phyloP scores from a whole-genome alignment of 1,140 invertebrate species.

The Macrobrachium rosenbergii region DNA sequence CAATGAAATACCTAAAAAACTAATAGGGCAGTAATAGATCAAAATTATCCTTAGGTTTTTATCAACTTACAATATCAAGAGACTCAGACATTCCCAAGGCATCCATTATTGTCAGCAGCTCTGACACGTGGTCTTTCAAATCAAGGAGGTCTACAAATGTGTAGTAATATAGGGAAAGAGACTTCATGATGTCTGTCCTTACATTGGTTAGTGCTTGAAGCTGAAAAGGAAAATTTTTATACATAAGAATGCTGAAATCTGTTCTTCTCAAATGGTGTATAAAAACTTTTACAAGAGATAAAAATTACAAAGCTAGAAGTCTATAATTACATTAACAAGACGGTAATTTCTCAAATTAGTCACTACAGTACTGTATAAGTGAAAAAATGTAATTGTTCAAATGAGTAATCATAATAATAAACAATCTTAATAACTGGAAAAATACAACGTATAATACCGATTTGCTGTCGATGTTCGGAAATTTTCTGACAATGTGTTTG shows the following conservation, averaged over 20 bases:
- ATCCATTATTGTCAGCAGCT: conserved; percentile 97
- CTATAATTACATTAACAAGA: too few species aligned
- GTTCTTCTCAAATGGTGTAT: too few species aligned
- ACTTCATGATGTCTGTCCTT: conserved; percentile 95
- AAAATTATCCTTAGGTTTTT: too few species aligned
- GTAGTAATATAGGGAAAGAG: conserved; percentile 96
- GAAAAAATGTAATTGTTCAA: not conserved
- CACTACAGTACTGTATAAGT: too few species aligned
- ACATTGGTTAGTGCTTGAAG: conserved; percentile 81
- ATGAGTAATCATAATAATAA: too few species aligned
- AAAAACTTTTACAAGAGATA: too few species aligned
- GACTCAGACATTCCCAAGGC: conserved; percentile 86
- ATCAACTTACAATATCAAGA: conserved; percentile 68
- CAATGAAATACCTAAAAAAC: too few species aligned
- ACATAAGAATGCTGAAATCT: too few species aligned
- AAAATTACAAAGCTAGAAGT: too few species aligned
- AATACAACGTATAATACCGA: conserved; percentile 71
- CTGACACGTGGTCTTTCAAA: conserved; percentile 98
- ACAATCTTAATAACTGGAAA: not conserved
- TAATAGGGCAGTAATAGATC: too few species aligned
- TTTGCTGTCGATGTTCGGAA: conserved; percentile 96
- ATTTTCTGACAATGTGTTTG: conserved; percentile 93
- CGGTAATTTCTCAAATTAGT: too few species aligned
- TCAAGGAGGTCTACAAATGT: conserved; percentile 99
- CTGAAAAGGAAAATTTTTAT: too few species aligned